Conservation (phyloP, 2,113 vertebrate species). For the Oryzias curvinotus region DNA sequence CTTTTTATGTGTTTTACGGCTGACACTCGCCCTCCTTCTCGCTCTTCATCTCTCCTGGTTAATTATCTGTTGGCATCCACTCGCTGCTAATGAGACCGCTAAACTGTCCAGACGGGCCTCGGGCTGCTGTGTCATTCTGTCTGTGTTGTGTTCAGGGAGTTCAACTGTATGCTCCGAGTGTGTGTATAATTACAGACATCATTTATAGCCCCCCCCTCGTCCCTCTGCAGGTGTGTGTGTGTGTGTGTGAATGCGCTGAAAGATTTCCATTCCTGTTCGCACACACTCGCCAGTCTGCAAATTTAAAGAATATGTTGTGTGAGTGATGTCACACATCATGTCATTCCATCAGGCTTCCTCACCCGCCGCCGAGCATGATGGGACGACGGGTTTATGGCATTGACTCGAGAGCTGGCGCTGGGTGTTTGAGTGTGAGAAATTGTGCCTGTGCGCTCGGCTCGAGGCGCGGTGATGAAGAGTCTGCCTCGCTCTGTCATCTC, state of each 20-base stretch:
- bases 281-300: slow-evolving; percentile 25
- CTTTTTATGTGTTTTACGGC: slow-evolving; percentile 46
- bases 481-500: slow-evolving; percentile 24
- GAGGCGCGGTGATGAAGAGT: slow-evolving; percentile 43
- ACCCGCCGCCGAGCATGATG: slow-evolving; percentile 40
- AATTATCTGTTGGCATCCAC: slow-evolving; percentile 71
- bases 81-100: slow-evolving; percentile 74
- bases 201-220: slow-evolving; percentile 44
- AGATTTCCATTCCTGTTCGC: slow-evolving; percentile 44
- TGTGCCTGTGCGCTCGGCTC: slow-evolving; percentile 27
- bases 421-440: slow-evolving; percentile 33
- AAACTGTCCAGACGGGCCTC: slow-evolving; percentile 71
- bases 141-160: slow-evolving; percentile 24
- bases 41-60: slow-evolving; percentile 61
- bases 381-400: slow-evolving; percentile 52
- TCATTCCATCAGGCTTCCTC: slow-evolving; percentile 52
- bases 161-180: slow-evolving; percentile 23
- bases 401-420: slow-evolving; percentile 51
- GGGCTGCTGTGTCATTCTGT: slow-evolving; percentile 36
- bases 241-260: slow-evolving; percentile 12
- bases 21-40: slow-evolving; percentile 43
- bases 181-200: slow-evolving; percentile 63
- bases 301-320: slow-evolving; percentile 49
- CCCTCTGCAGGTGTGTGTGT: slow-evolving; percentile 36
- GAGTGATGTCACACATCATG: slow-evolving; percentile 58